Conservation (phyloP, 2,797 vertebrate species). For the Adrianichthys oophorus region DNA sequence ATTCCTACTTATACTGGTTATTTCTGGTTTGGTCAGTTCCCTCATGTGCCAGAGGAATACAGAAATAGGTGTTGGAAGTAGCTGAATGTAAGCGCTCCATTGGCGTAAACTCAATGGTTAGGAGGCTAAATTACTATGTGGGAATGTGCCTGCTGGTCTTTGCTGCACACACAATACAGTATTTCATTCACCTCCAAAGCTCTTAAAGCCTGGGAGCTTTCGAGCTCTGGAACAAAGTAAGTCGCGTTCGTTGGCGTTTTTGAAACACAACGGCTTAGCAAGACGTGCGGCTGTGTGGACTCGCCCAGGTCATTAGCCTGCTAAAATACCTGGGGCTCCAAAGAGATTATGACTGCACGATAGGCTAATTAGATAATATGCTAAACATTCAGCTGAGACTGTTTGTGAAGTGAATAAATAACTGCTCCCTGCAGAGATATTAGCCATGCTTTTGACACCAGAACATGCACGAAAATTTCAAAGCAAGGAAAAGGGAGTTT, state of each 20-base stretch:
- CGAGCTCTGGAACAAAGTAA: constrained; percentile 46
- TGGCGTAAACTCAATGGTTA: too few relatives aligned
- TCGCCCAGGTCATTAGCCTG: constrained; percentile 69
- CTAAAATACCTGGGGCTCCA: constrained; percentile 75
- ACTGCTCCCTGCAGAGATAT: constrained; percentile 61
- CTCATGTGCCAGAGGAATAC: too few relatives aligned
- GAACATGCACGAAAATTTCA: constrained; percentile 51
- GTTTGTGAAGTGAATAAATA: constrained; percentile 84
- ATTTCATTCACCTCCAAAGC: constrained; percentile 47
- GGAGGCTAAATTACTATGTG: too few relatives aligned
- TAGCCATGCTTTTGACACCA: constrained; percentile 45
- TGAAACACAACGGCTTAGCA: constrained; percentile 43
- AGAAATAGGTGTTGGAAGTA: too few relatives aligned
- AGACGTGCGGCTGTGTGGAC: constrained; percentile 38
- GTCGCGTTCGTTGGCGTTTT: constrained; percentile 32
- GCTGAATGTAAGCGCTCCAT: too few relatives aligned
- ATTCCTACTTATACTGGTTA: too few relatives aligned
- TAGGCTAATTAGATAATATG: constrained; percentile 81
- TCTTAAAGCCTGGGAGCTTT: constrained; percentile 15
- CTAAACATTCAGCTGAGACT: constrained; percentile 77
- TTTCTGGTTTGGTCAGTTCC: too few relatives aligned
- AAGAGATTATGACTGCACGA: constrained; percentile 80
- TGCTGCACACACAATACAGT: constrained; percentile 23
- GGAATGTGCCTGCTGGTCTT: constrained; percentile 1
- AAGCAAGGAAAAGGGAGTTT: constrained; percentile 23